These are phyloP conservation scores for Drosophila mettleri DNA, from an alignment of 2,888 invertebrate species.

Conservation along the genomic window DNA sequence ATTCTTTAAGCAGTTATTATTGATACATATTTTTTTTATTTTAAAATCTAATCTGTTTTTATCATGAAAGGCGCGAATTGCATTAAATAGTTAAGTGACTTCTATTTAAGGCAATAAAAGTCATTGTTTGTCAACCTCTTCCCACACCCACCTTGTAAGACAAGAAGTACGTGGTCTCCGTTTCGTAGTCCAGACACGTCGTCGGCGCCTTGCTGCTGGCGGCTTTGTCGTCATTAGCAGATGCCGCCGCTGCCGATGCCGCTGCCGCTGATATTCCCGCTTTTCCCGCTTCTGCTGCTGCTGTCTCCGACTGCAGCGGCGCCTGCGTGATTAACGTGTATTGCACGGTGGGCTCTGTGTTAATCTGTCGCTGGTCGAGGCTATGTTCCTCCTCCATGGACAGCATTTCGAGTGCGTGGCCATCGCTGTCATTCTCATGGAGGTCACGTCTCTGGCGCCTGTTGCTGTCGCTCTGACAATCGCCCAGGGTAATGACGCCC, in stretches of 20 bases:
- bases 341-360: slow-evolving; percentile 80
- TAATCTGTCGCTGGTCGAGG: slow-evolving; percentile 63
- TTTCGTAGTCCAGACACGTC: slow-evolving; percentile 94
- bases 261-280: slow-evolving; percentile 16
- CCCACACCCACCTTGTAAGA: slow-evolving; percentile 89
- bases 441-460: slow-evolving; percentile 85
- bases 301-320: slow-evolving; percentile 33
- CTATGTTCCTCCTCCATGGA: slow-evolving; percentile 45
- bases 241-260: slow-evolving; percentile 30
- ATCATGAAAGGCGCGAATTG: neutral
- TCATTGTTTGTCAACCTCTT: slow-evolving; percentile 11
- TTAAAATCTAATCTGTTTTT: too few species aligned
- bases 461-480: slow-evolving; percentile 86
- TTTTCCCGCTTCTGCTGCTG: slow-evolving; percentile 6
- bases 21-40: neutral
- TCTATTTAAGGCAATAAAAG: slow-evolving; percentile 12
- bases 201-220: slow-evolving; percentile 86
- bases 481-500: slow-evolving; percentile 92
- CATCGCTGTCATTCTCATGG: slow-evolving; percentile 51
- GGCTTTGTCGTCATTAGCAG: slow-evolving; percentile 71
- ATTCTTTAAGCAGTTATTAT: neutral
- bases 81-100: slow-evolving; percentile 5
- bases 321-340: slow-evolving; percentile 76
- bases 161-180: slow-evolving; percentile 92
- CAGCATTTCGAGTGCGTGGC: slow-evolving; percentile 58